A percentile compares a stretch with the other conserved stretches of the same genome.
Evolutionary conservation across 2,797 vertebrate genomes (phyloP).

Genomic region (Clarias pachynema): DNA sequence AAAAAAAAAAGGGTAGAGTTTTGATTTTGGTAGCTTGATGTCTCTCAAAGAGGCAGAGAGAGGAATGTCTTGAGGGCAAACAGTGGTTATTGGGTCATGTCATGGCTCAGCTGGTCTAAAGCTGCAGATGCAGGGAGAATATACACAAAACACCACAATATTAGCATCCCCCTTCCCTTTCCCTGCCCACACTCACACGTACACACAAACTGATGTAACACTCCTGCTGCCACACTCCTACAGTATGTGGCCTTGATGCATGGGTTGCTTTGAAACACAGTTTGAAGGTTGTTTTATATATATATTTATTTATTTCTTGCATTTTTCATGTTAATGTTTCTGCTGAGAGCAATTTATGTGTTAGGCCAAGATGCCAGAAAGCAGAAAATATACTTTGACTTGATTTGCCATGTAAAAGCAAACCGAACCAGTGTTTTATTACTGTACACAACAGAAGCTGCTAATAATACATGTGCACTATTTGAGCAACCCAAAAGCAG

Average conservation of each 20-base stretch:
- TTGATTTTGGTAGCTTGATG: not conserved
- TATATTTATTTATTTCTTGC: not conserved
- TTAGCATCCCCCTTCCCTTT: not conserved
- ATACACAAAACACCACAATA: conserved; percentile 31
- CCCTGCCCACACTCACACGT: conserved; percentile 41
- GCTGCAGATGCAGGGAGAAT: conserved; percentile 68
- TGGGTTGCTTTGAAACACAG: conserved; percentile 28
- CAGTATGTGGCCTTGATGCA: conserved; percentile 38
- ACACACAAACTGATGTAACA: conserved; percentile 51
- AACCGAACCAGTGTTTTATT: not conserved
- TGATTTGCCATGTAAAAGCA: not conserved
- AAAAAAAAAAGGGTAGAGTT: conserved; percentile 1
- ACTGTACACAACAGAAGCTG: not conserved
- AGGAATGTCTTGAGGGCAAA: conserved; percentile 54
- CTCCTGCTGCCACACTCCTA: conserved; percentile 31
- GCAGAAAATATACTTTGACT: conserved; percentile 1
- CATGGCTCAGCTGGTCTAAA: conserved; percentile 68
- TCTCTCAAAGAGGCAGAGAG: conserved; percentile 36
- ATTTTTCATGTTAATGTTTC: not conserved
- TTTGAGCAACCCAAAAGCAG: conserved; percentile 9
- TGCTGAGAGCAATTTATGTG: not conserved
- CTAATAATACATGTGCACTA: not conserved
- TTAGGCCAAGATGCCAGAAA: not conserved
- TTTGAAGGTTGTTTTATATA: conserved; percentile 42
- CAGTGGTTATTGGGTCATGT: conserved; percentile 60